phyloP scores from a whole-genome alignment of 2,113 vertebrate species.

The Colistium nudipinnis region DNA sequence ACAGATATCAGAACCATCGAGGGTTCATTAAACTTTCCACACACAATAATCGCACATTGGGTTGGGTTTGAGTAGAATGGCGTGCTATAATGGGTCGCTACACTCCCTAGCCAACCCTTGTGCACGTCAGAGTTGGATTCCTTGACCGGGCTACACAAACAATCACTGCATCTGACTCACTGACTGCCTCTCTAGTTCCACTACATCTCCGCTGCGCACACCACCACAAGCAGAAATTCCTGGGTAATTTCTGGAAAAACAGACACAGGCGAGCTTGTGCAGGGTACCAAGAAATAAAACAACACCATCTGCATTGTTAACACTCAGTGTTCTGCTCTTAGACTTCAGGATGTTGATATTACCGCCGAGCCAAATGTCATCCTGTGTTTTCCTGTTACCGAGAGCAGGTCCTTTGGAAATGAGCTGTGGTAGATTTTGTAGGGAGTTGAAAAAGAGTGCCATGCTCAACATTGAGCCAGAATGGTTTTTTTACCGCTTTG shows the following conservation, averaged over 20 bases:
- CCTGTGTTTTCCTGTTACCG: neutral
- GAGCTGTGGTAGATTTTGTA: neutral
- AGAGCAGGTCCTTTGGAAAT: neutral
- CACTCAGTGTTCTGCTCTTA: conserved; percentile 6
- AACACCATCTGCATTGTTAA: conserved; percentile 6
- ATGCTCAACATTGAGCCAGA: neutral
- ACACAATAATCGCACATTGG: neutral
- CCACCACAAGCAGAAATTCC: conserved; percentile 23
- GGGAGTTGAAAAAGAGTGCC: neutral
- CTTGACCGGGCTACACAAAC: conserved; percentile 18
- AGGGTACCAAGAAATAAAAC: conserved; percentile 13
- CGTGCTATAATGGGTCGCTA: neutral
- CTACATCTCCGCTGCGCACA: conserved; percentile 28
- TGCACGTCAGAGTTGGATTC: conserved; percentile 26
- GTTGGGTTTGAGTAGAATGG: conserved; percentile 3
- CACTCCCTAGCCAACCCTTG: neutral
- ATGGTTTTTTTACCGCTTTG: neutral
- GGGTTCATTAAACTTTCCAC: conserved; percentile 15
- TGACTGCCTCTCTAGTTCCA: conserved; percentile 4
- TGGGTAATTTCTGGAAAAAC: conserved; percentile 42
- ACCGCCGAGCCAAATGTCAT: conserved; percentile 10
- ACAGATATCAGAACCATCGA: neutral
- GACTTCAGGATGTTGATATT: conserved; percentile 31
- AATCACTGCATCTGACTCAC: conserved; percentile 39
- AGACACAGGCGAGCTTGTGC: conserved; percentile 15